These are phyloP conservation scores for Plagodis dolabraria DNA, from an alignment of 2,888 invertebrate genomes.

Conservation along the genomic window DNA sequence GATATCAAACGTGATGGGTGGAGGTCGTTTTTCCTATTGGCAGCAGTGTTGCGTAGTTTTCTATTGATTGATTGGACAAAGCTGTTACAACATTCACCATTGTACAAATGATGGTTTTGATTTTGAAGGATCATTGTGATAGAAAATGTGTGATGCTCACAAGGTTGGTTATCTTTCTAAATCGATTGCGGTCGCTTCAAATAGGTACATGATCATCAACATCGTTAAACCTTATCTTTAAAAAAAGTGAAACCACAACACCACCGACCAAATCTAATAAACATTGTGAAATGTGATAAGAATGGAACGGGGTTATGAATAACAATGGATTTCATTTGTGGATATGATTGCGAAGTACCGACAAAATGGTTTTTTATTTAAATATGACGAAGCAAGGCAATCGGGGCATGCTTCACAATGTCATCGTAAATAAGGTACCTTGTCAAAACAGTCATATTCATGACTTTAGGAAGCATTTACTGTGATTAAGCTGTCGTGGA, in stretches of 20 bases:
- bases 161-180: constrained; percentile 34
- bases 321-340: constrained; percentile 31
- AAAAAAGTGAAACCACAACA: constrained; percentile 26
- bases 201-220: constrained; percentile 9
- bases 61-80: constrained; percentile 48
- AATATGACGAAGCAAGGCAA: constrained; percentile 28
- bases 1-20: constrained; percentile 32
- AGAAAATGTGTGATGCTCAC: constrained; percentile 38
- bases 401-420: constrained; percentile 28
- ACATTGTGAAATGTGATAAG: constrained; percentile 31
- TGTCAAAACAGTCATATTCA: constrained; percentile 19
- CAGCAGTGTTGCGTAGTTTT: constrained; percentile 29
- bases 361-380: constrained; percentile 23
- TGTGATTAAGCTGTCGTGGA: constrained; percentile 24
- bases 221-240: constrained; percentile 8
- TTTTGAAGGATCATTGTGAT: constrained; percentile 34
- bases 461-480: constrained; percentile 34
- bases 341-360: constrained; percentile 20
- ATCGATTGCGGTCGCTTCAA: constrained; percentile 24
- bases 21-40: constrained; percentile 44
- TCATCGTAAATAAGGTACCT: constrained; percentile 21
- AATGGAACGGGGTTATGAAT: constrained; percentile 16
- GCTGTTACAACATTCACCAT: constrained; percentile 41
- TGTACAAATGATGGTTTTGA: constrained; percentile 34
- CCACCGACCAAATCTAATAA: constrained; percentile 27